Base-by-base conservation (phyloP, 2,113 vertebrate species). In the Coturnix japonica region DNA sequence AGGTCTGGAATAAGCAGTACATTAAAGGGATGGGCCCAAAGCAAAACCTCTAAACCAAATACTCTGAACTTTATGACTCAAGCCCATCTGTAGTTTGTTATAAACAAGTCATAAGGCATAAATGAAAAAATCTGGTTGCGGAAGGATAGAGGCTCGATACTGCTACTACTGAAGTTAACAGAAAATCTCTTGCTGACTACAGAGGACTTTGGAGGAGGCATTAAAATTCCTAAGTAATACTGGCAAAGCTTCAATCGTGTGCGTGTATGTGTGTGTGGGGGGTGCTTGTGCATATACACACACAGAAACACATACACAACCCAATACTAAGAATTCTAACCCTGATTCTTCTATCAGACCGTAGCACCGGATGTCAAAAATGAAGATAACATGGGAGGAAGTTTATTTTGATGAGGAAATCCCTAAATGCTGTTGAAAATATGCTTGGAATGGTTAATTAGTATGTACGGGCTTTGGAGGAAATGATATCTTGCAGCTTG, bases 361-460 rank as follows among this genome's bases (percentile, higher is more conserved):
- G 0, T 83, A 60, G 37, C 84, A 86, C 94, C 87, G 39, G 94
- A 97, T 97, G 96, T 97, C 95, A 97, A 88, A 96, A 94, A 83
- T n/a, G 69, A 93, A 97, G 97, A 97, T 96, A 97, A 95, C 93
- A 94, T 2, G 44, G 91, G 89, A 97, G 97, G 97, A 98, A 98
- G 97, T 98, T 98, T 97, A 96, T 94, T 97, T 94, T 93, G 92
- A 96, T 96, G 97, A 98, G 98, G 98, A 98, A 98, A 98, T 98
- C 98, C 98, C 97, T 98, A 92, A 97, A 96, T 97, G 95, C 96
- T 91, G 95, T 84, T 82, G 94, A 96, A 98, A 98, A 92, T 97
- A 98, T 97, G 97, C 94, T 94, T 96, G 97, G 97, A 98, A 98
- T 97, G 93, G 97, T 97, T 97, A 95, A 97, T 98, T 96, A 97